Conservation (phyloP, 2,113 vertebrate genomes). For the Melanocharis versteri region DNA sequence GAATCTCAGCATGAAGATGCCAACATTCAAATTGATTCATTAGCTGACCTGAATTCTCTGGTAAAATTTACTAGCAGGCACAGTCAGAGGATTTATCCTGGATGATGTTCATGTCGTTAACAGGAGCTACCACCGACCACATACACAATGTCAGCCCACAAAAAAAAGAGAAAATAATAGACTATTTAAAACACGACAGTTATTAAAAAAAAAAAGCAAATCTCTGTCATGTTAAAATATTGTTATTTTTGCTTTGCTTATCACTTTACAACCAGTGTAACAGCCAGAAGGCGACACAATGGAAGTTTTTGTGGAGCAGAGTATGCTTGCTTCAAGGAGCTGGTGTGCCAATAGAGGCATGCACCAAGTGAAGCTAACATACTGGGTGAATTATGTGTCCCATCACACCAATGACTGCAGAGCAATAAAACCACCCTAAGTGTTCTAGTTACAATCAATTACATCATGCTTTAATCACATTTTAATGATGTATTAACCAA, state of each 20-base stretch:
- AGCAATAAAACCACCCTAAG: slow-evolving; percentile 66
- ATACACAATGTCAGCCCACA: background rate
- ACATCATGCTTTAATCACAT: slow-evolving; percentile 67
- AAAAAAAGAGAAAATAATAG: background rate
- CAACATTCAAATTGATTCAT: slow-evolving; percentile 39
- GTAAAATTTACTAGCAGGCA: slow-evolving; percentile 1
- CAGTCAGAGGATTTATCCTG: slow-evolving; percentile 3
- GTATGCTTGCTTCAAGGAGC: background rate
- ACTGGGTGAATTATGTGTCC: slow-evolving; percentile 72
- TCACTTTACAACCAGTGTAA: background rate
- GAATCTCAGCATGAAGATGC: slow-evolving; percentile 28
- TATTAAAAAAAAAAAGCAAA: background rate
- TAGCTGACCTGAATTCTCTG: slow-evolving; percentile 39
- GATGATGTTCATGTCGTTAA: background rate
- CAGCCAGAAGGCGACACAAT: slow-evolving; percentile 13
- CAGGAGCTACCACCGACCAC: background rate
- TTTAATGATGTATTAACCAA: slow-evolving; percentile 72
- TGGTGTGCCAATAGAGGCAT: slow-evolving; percentile 1
- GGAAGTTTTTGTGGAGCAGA: slow-evolving; percentile 47
- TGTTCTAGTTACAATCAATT: slow-evolving; percentile 68
- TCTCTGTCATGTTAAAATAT: background rate
- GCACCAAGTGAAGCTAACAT: slow-evolving; percentile 42
- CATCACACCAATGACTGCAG: slow-evolving; percentile 58
- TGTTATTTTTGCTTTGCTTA: background rate
- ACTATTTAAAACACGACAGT: background rate